phyloP scores from a whole-genome alignment of 2,888 invertebrate species.

The Aquatica leii region DNA sequence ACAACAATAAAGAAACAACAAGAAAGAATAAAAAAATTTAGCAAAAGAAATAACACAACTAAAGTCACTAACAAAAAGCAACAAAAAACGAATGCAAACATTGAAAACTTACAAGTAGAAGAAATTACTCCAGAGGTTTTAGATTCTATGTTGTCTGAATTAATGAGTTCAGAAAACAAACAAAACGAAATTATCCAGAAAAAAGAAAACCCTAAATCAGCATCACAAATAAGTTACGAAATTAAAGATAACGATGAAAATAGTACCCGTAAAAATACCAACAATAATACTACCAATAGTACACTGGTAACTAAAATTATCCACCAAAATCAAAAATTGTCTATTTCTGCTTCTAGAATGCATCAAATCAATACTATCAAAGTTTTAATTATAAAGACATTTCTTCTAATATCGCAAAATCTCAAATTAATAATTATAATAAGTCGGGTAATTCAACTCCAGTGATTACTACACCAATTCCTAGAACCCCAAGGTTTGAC shows the following conservation, averaged over 20 bases:
- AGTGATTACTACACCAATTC: background rate
- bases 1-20: background rate
- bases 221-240: background rate
- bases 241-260: background rate
- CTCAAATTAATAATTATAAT: background rate
- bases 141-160: constrained; percentile 45
- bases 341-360: constrained; percentile 1
- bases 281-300: background rate
- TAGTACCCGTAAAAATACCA: background rate
- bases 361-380: background rate
- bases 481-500: background rate
- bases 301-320: background rate
- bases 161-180: constrained; percentile 37
- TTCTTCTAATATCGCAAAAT: constrained; percentile 37
- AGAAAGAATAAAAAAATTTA: background rate
- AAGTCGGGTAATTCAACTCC: no score
- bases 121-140: constrained; percentile 47
- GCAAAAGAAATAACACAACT: background rate
- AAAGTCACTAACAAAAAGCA: background rate
- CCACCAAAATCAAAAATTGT: background rate
- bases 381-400: constrained; percentile 48
- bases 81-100: background rate
- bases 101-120: constrained; percentile 44
- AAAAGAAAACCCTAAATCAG: background rate
- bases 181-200: constrained; percentile 6